Evolutionary conservation across 2,888 invertebrate genomes (phyloP), one percentile per base, ranked within the genome.

Genomic region (Sceliomorpha sp.): DNA sequence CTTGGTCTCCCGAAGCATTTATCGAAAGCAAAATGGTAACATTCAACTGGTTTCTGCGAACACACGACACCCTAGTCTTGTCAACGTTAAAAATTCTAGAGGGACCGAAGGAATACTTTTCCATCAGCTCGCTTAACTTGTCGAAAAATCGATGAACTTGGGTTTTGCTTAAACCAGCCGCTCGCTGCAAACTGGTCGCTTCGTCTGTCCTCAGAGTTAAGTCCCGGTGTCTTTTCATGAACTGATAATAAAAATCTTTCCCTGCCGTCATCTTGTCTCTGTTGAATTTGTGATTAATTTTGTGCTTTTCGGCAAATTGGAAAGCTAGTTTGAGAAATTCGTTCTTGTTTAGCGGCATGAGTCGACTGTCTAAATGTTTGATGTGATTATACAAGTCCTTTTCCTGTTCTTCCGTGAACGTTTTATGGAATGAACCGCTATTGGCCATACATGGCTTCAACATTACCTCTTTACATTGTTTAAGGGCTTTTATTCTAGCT

Each of bases 1-100:
- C n/a, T n/a, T 26, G 10, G 26, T 20, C 12, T 8, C 26, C 42
- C 24, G 12, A 20, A 42, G 42, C 9, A 42, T 40, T 40, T 24
- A 40, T 75, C 71, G 26, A 45, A 72, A 71, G 72, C 27, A 70
- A 24, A 1, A 72, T 17, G 0, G 75, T 77, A 5, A 80, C 47
- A 10, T 66, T 67, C 36, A 9, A 64, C 17, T 3, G 66, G 67
- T 62, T 69, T 64, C 50, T 44, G n/a, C 70, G 51, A 12, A 59
- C 68, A 9, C 7, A 17, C 3, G 31, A 55, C 1, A 70, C 58
- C 0, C 59, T 58, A 17, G 58, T 70, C 24, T 69, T 45, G 20
- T 58, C 53, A 6, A 15, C 26, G 32, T 62, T 70, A 26, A 37
- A 51, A 40, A 56, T 68, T 27, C 27, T 12, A 31, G 37, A 39